Evolutionary conservation across 2,113 vertebrate species (phyloP).

Genomic region (Esox niger): DNA sequence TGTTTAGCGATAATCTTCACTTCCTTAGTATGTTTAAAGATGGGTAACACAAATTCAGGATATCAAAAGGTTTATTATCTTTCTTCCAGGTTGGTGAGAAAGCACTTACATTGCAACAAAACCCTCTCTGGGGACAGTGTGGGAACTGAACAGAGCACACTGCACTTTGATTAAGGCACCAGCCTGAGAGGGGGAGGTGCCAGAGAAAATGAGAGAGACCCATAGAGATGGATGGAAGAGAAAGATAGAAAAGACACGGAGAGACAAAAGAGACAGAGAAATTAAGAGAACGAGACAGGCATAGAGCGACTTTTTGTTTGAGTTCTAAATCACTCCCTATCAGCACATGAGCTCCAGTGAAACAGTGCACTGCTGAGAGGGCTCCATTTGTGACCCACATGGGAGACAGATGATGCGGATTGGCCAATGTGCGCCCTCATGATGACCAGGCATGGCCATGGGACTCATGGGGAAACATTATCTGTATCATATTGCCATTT

Average conservation of each 20-base stretch:
- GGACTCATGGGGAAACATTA: not conserved
- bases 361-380: not conserved
- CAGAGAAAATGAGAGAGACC: constrained; percentile 15
- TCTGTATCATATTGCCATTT: too few species aligned
- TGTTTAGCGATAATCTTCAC: not conserved
- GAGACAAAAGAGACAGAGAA: too few species aligned
- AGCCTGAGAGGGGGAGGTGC: too few species aligned
- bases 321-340: too few species aligned
- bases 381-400: not conserved
- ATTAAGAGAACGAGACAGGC: too few species aligned
- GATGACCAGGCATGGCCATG: constrained; percentile 9
- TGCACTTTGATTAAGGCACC: constrained; percentile 51
- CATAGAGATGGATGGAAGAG: not conserved
- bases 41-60: constrained; percentile 49
- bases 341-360: not conserved
- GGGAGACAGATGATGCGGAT: constrained; percentile 24
- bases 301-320: too few species aligned
- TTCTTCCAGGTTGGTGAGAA: constrained; percentile 42
- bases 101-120: constrained; percentile 62
- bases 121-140: constrained; percentile 55
- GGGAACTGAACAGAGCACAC: constrained; percentile 17
- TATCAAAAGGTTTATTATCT: constrained; percentile 49
- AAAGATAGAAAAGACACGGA: too few species aligned
- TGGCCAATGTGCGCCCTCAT: constrained; percentile 3
- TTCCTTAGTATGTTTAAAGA: constrained; percentile 21